These are phyloP conservation scores for Panonychus citri DNA, from an alignment of 1,140 invertebrate genomes.

Conservation along the genomic window DNA sequence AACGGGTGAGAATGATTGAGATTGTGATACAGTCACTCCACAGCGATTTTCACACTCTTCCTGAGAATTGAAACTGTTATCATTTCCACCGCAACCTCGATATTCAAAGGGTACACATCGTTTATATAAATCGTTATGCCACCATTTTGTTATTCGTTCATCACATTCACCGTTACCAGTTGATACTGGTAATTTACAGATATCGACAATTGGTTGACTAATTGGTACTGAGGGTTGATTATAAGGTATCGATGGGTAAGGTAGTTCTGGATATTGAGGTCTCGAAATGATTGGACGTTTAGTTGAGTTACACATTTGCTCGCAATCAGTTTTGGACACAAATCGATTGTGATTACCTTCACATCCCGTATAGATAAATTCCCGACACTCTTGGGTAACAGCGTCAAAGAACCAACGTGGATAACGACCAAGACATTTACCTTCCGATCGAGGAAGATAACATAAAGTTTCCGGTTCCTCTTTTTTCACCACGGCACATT, in stretches of 20 bases:
- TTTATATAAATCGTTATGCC: too few species aligned
- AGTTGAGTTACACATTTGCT: constrained; percentile 31
- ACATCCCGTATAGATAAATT: constrained; percentile 35
- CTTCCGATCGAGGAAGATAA: constrained; percentile 40
- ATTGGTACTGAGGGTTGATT: too few species aligned
- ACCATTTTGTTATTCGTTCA: too few species aligned
- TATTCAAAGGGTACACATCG: constrained; percentile 42
- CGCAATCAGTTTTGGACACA: constrained; percentile 46
- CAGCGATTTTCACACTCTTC: constrained; percentile 50
- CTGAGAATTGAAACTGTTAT: constrained; percentile 56
- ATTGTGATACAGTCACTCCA: too few species aligned
- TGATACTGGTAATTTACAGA: too few species aligned
- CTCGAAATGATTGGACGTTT: too few species aligned
- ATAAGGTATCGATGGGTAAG: too few species aligned
- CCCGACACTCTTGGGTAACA: constrained; percentile 31
- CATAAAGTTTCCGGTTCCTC: constrained; percentile 29
- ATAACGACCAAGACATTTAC: constrained; percentile 38
- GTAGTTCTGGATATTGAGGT: too few species aligned
- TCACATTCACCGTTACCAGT: too few species aligned
- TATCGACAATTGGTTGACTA: too few species aligned
- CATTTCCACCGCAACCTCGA: constrained; percentile 66
- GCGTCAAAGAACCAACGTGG: constrained; percentile 50
- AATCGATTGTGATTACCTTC: constrained; percentile 73
- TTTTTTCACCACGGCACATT: constrained; percentile 31
- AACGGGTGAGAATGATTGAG: not conserved